phyloP scores from a whole-genome alignment of 2,888 invertebrate genomes.

The Drosophila siamana region DNA sequence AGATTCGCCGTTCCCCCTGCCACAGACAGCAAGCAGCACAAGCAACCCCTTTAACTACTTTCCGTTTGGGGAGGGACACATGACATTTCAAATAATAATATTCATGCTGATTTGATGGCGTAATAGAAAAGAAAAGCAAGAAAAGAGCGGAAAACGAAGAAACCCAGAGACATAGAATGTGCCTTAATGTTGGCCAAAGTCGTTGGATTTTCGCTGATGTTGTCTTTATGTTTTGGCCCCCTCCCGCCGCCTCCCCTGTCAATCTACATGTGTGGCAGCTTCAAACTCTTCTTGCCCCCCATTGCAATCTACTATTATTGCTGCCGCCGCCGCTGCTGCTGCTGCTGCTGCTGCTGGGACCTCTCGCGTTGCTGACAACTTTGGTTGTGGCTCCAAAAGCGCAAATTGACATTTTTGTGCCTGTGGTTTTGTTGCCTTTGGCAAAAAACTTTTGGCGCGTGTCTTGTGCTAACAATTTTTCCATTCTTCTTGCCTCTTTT shows the following conservation, averaged over 20 bases:
- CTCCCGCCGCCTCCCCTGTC: no score
- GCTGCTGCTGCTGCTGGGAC: slow-evolving; percentile 9
- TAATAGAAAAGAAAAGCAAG: slow-evolving; percentile 43
- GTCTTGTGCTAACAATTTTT: slow-evolving; percentile 71
- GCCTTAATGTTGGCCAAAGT: slow-evolving; percentile 51
- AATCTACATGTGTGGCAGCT: slow-evolving; percentile 2
- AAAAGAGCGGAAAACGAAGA: neutral
- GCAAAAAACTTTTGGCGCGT: slow-evolving; percentile 66
- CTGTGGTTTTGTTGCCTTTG: slow-evolving; percentile 57
- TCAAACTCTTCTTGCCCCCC: neutral
- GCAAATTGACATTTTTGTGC: slow-evolving; percentile 80
- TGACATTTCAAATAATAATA: slow-evolving; percentile 74
- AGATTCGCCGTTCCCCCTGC: slow-evolving; percentile 22
- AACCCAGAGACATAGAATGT: slow-evolving; percentile 12
- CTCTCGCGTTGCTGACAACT: slow-evolving; percentile 44
- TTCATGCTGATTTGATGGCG: slow-evolving; percentile 77
- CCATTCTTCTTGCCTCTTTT: slow-evolving; percentile 27
- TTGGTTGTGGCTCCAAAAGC: slow-evolving; percentile 66
- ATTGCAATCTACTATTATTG: slow-evolving; percentile 9
- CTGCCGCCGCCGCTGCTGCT: slow-evolving; percentile 7
- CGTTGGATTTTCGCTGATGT: slow-evolving; percentile 67
- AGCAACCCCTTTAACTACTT: slow-evolving; percentile 1
- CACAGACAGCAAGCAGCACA: no score
- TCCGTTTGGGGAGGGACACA: slow-evolving; percentile 30
- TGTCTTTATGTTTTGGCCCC: slow-evolving; percentile 41